Conservation (phyloP, 2,113 vertebrate genomes). For the Indicator maculatus region DNA sequence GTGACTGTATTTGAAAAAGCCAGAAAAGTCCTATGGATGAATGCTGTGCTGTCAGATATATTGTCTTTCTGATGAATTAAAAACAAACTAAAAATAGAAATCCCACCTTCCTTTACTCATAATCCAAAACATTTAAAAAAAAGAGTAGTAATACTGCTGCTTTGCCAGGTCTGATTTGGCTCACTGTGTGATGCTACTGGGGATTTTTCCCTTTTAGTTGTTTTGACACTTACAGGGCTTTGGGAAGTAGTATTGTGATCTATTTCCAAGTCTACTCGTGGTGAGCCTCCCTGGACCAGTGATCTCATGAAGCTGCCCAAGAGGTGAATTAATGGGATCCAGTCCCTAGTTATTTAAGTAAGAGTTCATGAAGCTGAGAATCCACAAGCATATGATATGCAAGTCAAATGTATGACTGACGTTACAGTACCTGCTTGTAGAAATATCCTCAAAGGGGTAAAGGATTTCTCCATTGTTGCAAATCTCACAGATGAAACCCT, state of each 20-base stretch:
- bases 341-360: background rate
- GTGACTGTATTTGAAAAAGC: background rate
- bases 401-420: background rate
- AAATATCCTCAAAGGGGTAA: conserved; percentile 95
- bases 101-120: background rate
- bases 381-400: background rate
- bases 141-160: background rate
- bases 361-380: background rate
- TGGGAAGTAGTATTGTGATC: background rate
- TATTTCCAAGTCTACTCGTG: background rate
- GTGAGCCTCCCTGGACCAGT: background rate
- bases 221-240: background rate
- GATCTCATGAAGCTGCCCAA: background rate
- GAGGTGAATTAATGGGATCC: background rate
- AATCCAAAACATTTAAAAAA: background rate
- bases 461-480: conserved; percentile 95
- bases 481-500: conserved; percentile 98
- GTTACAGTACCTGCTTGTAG: conserved; percentile 88
- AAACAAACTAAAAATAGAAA: background rate
- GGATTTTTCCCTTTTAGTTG: background rate
- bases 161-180: background rate
- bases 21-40: background rate
- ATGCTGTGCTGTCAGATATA: background rate
- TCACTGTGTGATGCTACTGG: background rate
- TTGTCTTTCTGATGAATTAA: background rate